Percentiles rank a stretch among this genome's conserved stretches.
Evolutionary conservation across 2,113 vertebrate species (phyloP).

Genomic region (Leucoraja erinaceus): DNA sequence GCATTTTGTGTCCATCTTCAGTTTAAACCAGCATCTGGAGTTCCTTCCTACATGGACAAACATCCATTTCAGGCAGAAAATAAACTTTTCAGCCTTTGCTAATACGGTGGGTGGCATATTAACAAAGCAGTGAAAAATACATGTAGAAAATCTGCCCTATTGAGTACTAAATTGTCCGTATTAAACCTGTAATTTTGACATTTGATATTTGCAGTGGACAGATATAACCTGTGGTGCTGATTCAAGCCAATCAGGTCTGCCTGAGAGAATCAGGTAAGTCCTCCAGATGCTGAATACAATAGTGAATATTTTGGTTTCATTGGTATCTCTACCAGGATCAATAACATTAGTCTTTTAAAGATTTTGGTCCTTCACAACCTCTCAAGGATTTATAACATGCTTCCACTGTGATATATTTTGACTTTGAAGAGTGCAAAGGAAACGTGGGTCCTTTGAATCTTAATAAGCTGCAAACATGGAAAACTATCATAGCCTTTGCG

Average conservation of each 20-base stretch:
- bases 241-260: not conserved
- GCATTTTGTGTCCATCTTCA: too few relatives aligned
- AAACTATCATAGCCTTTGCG: not conserved
- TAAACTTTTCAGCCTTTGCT: not conserved
- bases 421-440: not conserved
- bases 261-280: too few relatives aligned
- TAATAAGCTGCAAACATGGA: not conserved
- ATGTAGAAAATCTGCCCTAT: not conserved
- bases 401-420: not conserved
- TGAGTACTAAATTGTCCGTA: not conserved
- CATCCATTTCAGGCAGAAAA: not conserved
- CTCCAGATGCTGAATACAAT: not conserved
- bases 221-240: not conserved
- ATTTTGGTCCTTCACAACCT: not conserved
- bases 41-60: too few relatives aligned
- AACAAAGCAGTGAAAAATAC: not conserved
- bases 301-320: not conserved
- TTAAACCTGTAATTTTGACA: not conserved
- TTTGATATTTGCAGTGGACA: too few relatives aligned
- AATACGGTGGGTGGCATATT: too few relatives aligned
- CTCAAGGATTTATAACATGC: not conserved
- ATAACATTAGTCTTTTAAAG: not conserved
- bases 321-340: not conserved
- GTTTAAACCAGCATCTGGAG: too few relatives aligned
- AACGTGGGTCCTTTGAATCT: not conserved